Percentiles rank a stretch among this genome's conserved stretches.
Evolutionary conservation across 2,888 invertebrate species (phyloP).

Genomic region (Dendrolimus houi): DNA sequence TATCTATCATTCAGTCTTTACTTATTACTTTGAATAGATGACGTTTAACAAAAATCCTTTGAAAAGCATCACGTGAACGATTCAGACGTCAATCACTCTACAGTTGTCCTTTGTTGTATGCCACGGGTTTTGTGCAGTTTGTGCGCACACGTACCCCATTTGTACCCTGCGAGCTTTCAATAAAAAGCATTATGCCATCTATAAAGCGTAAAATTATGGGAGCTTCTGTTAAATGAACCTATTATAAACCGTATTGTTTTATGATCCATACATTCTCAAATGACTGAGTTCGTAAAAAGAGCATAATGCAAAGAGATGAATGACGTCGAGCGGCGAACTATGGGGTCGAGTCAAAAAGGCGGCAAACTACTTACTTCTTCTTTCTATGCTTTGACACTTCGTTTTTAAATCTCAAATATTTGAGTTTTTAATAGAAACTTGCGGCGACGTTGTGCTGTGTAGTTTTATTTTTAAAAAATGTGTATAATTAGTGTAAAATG

Average conservation of each 20-base stretch:
- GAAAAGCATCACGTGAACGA: slow-evolving; percentile 30
- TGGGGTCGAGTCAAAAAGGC: no score
- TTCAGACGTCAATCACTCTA: slow-evolving; percentile 51
- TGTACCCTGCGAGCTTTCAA: slow-evolving; percentile 21
- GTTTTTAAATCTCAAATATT: no score
- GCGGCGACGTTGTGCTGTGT: no score
- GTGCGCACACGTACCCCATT: slow-evolving; percentile 24
- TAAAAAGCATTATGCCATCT: slow-evolving; percentile 39
- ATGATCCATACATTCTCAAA: no score
- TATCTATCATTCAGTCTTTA: slow-evolving; percentile 26
- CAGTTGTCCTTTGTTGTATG: slow-evolving; percentile 37
- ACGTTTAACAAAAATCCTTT: slow-evolving; percentile 32
- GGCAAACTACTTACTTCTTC: no score
- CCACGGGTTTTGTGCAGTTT: slow-evolving; percentile 33
- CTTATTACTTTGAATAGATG: slow-evolving; percentile 32
- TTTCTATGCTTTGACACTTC: no score
- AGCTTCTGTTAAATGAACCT: slow-evolving; percentile 28
- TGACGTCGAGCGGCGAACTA: no score
- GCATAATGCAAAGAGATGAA: no score
- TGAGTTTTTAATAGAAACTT: no score
- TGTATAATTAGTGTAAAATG: no score
- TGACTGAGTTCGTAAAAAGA: no score
- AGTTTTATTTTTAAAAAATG: no score
- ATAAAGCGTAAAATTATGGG: slow-evolving; percentile 55
- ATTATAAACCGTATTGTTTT: background rate